Conservation (phyloP, 2,888 invertebrate species). For the Drosophila subsilvestris region DNA sequence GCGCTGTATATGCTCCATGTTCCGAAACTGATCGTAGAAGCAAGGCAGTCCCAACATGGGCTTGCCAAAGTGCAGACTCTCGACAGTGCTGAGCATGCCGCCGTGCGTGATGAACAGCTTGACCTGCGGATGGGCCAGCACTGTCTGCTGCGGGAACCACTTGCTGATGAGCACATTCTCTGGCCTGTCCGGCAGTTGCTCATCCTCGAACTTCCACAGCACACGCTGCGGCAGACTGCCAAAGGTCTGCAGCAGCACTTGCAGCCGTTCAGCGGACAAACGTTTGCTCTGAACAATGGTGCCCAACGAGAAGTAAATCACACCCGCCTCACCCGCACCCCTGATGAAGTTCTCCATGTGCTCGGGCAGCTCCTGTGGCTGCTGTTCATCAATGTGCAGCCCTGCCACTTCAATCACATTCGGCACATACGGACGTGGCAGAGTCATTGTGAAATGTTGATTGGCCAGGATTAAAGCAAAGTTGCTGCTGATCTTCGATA, state of each 20-base stretch:
- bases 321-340: constrained; percentile 82
- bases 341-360: constrained; percentile 83
- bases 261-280: constrained; percentile 64
- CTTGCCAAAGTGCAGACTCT: constrained; percentile 84
- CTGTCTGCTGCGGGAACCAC: constrained; percentile 84
- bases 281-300: constrained; percentile 73
- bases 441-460: constrained; percentile 77
- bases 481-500: constrained; percentile 63
- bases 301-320: constrained; percentile 85
- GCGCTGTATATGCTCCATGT: constrained; percentile 83
- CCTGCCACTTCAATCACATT: constrained; percentile 83
- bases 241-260: constrained; percentile 62
- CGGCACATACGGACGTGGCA: constrained; percentile 79
- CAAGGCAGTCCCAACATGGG: constrained; percentile 85
- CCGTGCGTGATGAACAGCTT: constrained; percentile 85
- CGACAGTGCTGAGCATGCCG: constrained; percentile 84
- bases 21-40: constrained; percentile 85
- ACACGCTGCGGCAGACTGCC: constrained; percentile 72
- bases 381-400: constrained; percentile 76
- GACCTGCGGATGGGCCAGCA: constrained; percentile 84
- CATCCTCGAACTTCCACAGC: constrained; percentile 84
- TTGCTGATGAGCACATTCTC: constrained; percentile 78
- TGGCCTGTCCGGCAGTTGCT: constrained; percentile 68
- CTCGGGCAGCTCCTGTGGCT: constrained; percentile 65
- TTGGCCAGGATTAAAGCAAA: constrained; percentile 80